Conservation (phyloP, 2,888 invertebrate species). For the Patella pellucida region DNA sequence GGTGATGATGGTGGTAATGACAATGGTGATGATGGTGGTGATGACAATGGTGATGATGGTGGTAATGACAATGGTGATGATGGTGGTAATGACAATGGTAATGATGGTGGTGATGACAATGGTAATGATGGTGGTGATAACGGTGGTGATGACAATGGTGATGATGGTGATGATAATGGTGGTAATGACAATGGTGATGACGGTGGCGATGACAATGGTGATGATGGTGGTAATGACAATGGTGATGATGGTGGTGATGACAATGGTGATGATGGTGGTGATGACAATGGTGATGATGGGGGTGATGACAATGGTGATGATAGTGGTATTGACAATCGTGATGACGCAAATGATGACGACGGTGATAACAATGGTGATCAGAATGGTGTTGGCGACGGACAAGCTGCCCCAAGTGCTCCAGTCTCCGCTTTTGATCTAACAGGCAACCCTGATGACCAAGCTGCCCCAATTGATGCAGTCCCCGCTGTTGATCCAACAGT, state of each 20-base stretch:
- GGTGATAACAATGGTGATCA: not conserved
- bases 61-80: not conserved
- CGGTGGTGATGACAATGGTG: too few relatives aligned
- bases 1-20: not conserved
- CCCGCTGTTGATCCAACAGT: too few relatives aligned
- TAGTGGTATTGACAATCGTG: not conserved
- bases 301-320: not conserved
- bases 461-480: too few relatives aligned
- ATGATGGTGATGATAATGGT: conserved; percentile 1
- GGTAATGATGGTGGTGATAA: not conserved
- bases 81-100: not conserved
- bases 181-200: not conserved
- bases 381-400: too few relatives aligned
- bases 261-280: not conserved
- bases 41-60: not conserved
- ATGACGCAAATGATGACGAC: not conserved
- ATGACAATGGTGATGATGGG: not conserved
- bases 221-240: not conserved
- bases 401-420: too few relatives aligned
- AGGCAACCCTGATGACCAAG: too few relatives aligned
- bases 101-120: not conserved
- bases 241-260: not conserved
- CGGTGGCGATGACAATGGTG: not conserved
- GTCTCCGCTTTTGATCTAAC: too few relatives aligned
- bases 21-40: not conserved